phyloP scores from a whole-genome alignment of 2,113 vertebrate species.

The Centropus bengalensis region DNA sequence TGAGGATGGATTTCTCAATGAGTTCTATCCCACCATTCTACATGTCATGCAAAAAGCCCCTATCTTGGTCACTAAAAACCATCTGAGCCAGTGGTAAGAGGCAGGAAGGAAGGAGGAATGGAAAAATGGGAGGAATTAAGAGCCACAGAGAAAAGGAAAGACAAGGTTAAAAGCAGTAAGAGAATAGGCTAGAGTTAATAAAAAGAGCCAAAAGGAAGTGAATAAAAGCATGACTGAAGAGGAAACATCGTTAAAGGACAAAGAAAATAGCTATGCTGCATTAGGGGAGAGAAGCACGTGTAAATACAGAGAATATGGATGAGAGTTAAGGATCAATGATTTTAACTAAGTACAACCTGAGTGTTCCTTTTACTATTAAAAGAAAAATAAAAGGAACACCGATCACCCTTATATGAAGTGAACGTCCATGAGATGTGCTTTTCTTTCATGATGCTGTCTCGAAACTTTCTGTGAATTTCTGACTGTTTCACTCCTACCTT shows the following conservation, averaged over 20 bases:
- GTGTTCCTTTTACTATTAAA: not conserved
- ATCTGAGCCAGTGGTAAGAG: not conserved
- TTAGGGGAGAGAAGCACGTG: not conserved
- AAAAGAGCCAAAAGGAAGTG: conserved; percentile 41
- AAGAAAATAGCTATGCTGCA: not conserved
- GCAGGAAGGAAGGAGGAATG: not conserved
- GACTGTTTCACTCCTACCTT: not conserved
- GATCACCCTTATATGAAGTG: not conserved
- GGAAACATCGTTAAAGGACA: not conserved
- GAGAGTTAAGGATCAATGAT: not conserved
- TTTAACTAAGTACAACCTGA: not conserved
- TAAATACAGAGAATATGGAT: conserved; percentile 8
- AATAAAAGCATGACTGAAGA: conserved; percentile 35
- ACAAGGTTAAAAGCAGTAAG: not conserved
- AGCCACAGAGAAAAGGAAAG: not conserved
- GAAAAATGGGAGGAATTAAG: not conserved
- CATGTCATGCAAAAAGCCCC: not conserved
- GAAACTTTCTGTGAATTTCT: not conserved
- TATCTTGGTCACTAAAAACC: not conserved
- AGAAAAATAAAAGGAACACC: not conserved
- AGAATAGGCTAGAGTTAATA: conserved; percentile 28
- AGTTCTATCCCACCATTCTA: not conserved
- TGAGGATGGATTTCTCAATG: not conserved
- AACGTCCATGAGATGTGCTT: not conserved
- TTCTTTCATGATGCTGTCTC: not conserved